Base-by-base conservation (phyloP, 2,113 vertebrate species). In the Fregetta grallaria region DNA sequence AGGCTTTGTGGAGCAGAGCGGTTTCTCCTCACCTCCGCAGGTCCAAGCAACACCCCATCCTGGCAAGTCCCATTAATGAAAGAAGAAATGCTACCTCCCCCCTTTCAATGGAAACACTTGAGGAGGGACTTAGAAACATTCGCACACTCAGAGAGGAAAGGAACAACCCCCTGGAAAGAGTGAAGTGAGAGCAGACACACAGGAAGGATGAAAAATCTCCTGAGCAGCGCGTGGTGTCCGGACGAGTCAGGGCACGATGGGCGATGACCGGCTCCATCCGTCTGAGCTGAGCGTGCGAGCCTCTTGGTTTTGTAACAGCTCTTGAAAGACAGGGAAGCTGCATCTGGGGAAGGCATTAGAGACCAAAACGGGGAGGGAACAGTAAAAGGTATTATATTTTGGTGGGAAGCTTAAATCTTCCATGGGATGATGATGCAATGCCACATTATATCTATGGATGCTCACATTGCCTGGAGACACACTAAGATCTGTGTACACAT, bases 61-160 rank as follows among this genome's bases (percentile, higher is more conserved):
- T 26, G 14, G 10, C 3, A 63, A 79, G 2, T 2, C 10, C 12
- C 0, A 0, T 2, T 3, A 3, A 17, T 8, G 15, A 27, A 79
- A 78, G 13, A 61, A 61, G 13, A 61, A 61, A 49, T 13, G 10
- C 4, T 34, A 11, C 23, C 29, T 63, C 34, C 10, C 9, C 3
- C 1, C 9, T 53, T 71, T 52, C 1, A 1, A 11, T 32, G 12
- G 36, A 34, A 72, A 45, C 11, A 23, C 17, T 61, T 1, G 3
- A 34, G 50, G 56, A 59, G 11, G 23, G 11, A 30, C 7, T 32
- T 26, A 26, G 58, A 72, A 90, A 56, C 8, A 20, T 19, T 45
- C 45, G 19, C 45, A 45, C 19, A 45, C 45, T 45, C 45, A 45
- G 55, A 32, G 34, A 79, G 40, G 58, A 87, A 26, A 11, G 26